phyloP scores from a whole-genome alignment of 35 echinoderm and acorn worm genomes.

The Amphiura filiformis region DNA sequence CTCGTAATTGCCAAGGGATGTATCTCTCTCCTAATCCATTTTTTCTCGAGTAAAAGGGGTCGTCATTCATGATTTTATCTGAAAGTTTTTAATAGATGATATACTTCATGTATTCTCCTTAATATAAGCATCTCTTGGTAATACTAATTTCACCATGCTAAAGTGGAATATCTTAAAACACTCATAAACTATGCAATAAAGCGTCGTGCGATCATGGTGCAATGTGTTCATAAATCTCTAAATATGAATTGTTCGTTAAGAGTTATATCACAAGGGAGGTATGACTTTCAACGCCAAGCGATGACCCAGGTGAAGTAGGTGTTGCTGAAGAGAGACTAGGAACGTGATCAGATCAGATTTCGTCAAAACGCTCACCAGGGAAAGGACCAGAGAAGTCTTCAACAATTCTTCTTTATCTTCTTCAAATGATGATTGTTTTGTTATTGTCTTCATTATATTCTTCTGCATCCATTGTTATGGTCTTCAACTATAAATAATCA shows the following conservation, averaged over 20 bases:
- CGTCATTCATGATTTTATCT: not conserved
- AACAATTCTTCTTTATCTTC: not conserved
- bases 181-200: conserved; percentile 15
- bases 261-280: conserved; percentile 13
- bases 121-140: not conserved
- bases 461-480: no score
- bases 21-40: not conserved
- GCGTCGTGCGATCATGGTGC: no score
- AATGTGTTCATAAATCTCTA: conserved; percentile 2
- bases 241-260: conserved; percentile 8
- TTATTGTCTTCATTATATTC: not conserved
- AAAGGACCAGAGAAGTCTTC: not conserved
- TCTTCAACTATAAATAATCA: no score
- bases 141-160: conserved; percentile 7
- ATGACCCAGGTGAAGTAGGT: conserved; percentile 1
- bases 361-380: not conserved
- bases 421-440: not conserved
- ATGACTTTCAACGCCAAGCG: not conserved
- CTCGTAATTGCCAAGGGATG: not conserved
- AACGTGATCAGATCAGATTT: not conserved
- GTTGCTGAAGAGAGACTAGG: not conserved
- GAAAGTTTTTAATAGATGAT: not conserved
- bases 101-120: not conserved
- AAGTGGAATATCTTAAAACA: not conserved
- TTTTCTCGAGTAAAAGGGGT: not conserved